These are phyloP conservation scores for Conus ventricosus DNA, from an alignment of 1,140 invertebrate species.

Conservation along the genomic window DNA sequence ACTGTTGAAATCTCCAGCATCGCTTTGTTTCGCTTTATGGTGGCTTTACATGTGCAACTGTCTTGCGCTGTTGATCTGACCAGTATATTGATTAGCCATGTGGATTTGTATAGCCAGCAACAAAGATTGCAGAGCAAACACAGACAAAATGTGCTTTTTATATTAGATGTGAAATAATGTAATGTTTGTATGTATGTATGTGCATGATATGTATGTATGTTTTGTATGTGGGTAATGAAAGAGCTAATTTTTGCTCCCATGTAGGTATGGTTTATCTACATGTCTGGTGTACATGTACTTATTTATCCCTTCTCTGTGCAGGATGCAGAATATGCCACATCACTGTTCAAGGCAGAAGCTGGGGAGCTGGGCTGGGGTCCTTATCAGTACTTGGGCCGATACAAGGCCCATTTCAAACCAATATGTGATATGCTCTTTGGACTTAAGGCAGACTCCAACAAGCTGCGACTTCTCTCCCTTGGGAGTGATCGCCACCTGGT, in stretches of 20 bases:
- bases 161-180: no score
- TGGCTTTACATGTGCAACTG: no score
- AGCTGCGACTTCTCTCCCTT: slow-evolving; percentile 68
- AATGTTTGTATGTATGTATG: background rate
- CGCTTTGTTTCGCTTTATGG: no score
- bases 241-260: no score
- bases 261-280: no score
- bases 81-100: no score
- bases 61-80: no score
- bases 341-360: slow-evolving; percentile 62
- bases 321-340: slow-evolving; percentile 71
- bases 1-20: no score
- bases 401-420: slow-evolving; percentile 73
- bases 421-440: slow-evolving; percentile 74
- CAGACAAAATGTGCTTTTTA: no score
- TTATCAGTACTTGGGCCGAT: slow-evolving; percentile 70
- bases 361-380: slow-evolving; percentile 48
- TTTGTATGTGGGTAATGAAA: background rate
- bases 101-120: no score
- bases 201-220: background rate
- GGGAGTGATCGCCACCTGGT: slow-evolving; percentile 72
- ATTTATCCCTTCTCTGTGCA: slow-evolving; percentile 31
- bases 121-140: no score
- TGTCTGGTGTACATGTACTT: no score
- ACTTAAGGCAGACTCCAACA: slow-evolving; percentile 63